Conservation (phyloP, 2,888 invertebrate genomes). For the Iselma pallidipennis region DNA sequence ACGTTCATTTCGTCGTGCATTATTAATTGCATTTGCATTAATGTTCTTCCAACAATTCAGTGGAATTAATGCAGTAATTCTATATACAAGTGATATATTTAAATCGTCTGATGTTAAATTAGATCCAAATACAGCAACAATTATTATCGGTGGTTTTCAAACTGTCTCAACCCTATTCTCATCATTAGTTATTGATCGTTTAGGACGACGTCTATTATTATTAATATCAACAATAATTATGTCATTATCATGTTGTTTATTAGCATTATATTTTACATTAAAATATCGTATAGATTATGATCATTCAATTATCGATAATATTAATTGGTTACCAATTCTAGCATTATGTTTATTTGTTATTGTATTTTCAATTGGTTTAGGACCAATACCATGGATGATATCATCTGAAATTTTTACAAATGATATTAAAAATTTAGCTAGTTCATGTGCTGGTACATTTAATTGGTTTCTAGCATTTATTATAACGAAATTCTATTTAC, state of each 20-base stretch:
- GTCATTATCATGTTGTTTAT: constrained; percentile 69
- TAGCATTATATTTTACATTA: constrained; percentile 72
- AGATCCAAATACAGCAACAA: constrained; percentile 66
- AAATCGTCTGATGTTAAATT: constrained; percentile 64
- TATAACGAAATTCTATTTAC: constrained; percentile 73
- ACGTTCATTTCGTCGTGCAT: constrained; percentile 58
- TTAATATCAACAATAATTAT: constrained; percentile 72
- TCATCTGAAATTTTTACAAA: constrained; percentile 79
- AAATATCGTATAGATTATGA: constrained; percentile 49
- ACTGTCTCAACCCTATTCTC: constrained; percentile 75
- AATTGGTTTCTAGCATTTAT: constrained; percentile 82
- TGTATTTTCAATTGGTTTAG: constrained; percentile 81
- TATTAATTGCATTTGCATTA: constrained; percentile 73
- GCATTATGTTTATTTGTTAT: constrained; percentile 77
- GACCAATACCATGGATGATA: constrained; percentile 88
- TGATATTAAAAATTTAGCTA: constrained; percentile 75
- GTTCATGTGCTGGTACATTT: constrained; percentile 75
- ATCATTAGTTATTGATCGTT: constrained; percentile 76
- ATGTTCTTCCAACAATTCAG: constrained; percentile 91
- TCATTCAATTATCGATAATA: constrained; percentile 56
- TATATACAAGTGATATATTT: constrained; percentile 79
- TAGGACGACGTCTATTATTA: constrained; percentile 78
- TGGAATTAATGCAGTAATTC: constrained; percentile 83
- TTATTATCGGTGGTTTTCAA: constrained; percentile 84
- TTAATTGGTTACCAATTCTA: constrained; percentile 76